Percentiles rank a stretch among this genome's conserved stretches.
phyloP scores from a whole-genome alignment of 64 coral and sea anemone species.

The Montipora capricornis region DNA sequence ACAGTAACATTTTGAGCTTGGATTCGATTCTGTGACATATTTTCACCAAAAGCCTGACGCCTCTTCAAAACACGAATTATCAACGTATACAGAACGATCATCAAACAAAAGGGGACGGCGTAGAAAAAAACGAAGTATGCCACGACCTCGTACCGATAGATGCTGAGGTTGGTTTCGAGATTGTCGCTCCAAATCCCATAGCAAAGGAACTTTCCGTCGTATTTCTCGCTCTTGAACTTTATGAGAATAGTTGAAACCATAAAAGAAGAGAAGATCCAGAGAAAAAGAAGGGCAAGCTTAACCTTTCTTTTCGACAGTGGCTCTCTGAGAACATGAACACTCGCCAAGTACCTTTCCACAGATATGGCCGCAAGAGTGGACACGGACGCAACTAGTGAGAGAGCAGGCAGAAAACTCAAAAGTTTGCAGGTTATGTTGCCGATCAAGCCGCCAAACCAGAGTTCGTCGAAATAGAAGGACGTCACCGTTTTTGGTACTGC shows the following conservation, averaged over 20 bases:
- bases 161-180: background rate
- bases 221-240: slow-evolving; percentile 11
- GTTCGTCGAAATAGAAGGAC: background rate
- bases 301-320: slow-evolving; percentile 61
- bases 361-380: background rate
- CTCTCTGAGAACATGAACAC: background rate
- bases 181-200: slow-evolving; percentile 23
- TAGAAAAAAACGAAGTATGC: slow-evolving; percentile 55
- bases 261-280: slow-evolving; percentile 52
- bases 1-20: slow-evolving; percentile 54
- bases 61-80: slow-evolving; percentile 71
- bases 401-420: background rate
- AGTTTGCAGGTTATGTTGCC: background rate
- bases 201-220: background rate
- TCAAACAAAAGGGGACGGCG: slow-evolving; percentile 56
- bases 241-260: slow-evolving; percentile 19
- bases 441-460: slow-evolving; percentile 30
- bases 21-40: slow-evolving; percentile 50
- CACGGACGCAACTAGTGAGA: background rate
- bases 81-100: slow-evolving; percentile 52
- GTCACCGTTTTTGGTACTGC: background rate
- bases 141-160: slow-evolving; percentile 23
- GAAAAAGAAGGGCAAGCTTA: slow-evolving; percentile 9
- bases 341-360: background rate
- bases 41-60: slow-evolving; percentile 75